A percentile compares a stretch with the other conserved stretches of the same genome.
These are phyloP conservation scores for Plutomurus gul DNA, from an alignment of 1,140 invertebrate genomes.

Conservation along the genomic window DNA sequence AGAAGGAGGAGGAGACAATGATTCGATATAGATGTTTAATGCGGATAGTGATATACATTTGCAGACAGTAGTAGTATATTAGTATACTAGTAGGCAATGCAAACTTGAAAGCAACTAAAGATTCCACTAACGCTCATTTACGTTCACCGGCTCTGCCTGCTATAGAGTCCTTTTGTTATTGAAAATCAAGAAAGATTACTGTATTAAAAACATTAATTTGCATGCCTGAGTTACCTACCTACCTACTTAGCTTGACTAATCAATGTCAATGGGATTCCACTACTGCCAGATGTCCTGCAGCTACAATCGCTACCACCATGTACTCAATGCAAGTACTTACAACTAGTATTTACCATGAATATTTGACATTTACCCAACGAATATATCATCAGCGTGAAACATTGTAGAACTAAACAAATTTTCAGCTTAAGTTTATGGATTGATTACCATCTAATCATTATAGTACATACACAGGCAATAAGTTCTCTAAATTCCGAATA, in stretches of 20 bases:
- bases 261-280: neutral
- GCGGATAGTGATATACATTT: neutral
- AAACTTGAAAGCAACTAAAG: neutral
- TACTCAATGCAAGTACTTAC: too few species aligned
- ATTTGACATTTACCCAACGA: too few species aligned
- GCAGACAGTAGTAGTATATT: neutral
- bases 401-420: too few species aligned
- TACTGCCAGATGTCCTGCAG: too few species aligned
- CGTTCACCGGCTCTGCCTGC: neutral
- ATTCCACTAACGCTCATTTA: neutral
- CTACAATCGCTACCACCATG: too few species aligned
- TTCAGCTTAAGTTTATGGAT: too few species aligned
- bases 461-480: too few species aligned
- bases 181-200: conserved; percentile 14
- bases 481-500: too few species aligned
- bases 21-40: neutral
- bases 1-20: neutral
- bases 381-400: too few species aligned
- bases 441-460: too few species aligned
- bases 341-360: too few species aligned
- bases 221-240: neutral
- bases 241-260: neutral
- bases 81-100: neutral
- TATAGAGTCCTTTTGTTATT: neutral
- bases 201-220: neutral